Conservation (phyloP, 1,140 invertebrate species). For the Drosophila fuyamai region DNA sequence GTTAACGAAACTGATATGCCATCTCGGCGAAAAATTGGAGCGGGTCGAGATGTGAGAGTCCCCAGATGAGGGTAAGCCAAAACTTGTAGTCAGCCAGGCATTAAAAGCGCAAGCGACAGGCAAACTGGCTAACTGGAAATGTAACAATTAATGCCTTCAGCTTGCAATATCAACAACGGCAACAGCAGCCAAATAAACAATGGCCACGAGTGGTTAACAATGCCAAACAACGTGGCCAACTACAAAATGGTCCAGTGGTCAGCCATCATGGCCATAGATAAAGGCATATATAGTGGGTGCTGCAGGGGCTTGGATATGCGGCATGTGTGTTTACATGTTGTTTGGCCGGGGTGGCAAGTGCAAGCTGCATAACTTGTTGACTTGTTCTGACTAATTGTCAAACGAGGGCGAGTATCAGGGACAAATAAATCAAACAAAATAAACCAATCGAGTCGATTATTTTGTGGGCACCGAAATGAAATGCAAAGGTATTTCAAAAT, state of each 20-base stretch:
- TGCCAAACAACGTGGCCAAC: slow-evolving; percentile 60
- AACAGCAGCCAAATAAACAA: slow-evolving; percentile 59
- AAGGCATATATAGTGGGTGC: slow-evolving; percentile 5
- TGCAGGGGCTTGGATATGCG: neutral
- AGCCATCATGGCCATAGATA: slow-evolving; percentile 13
- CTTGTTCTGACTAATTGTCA: slow-evolving; percentile 70
- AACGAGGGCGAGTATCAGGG: slow-evolving; percentile 24
- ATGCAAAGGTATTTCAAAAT: neutral
- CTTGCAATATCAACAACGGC: slow-evolving; percentile 51
- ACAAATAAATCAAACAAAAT: slow-evolving; percentile 19
- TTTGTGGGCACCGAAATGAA: neutral
- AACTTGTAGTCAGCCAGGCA: slow-evolving; percentile 36
- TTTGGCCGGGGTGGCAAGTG: slow-evolving; percentile 39
- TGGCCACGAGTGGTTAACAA: slow-evolving; percentile 68
- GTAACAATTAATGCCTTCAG: slow-evolving; percentile 79
- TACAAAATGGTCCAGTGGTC: slow-evolving; percentile 61
- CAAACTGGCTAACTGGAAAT: slow-evolving; percentile 54
- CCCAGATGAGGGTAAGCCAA: slow-evolving; percentile 27
- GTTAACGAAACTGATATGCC: slow-evolving; percentile 54
- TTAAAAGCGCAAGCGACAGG: slow-evolving; percentile 37
- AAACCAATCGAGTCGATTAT: slow-evolving; percentile 10
- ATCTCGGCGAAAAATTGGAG: neutral
- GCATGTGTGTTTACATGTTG: slow-evolving; percentile 63
- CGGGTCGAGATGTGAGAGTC: slow-evolving; percentile 3
- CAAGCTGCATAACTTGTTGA: slow-evolving; percentile 62